Conservation (phyloP, 2,113 vertebrate genomes). For the Charina bottae region DNA sequence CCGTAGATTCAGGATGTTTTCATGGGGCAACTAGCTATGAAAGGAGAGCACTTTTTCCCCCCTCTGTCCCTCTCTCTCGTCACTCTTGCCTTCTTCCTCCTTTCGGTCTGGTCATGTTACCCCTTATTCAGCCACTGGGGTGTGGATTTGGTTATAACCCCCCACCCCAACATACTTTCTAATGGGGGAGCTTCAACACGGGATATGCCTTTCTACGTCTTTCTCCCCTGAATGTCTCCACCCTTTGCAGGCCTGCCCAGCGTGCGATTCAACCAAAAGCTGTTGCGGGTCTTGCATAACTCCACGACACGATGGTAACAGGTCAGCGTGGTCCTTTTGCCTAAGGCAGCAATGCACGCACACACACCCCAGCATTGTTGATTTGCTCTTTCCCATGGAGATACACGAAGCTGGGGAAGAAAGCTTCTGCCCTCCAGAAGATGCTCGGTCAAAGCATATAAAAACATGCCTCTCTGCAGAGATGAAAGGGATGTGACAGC, state of each 20-base stretch:
- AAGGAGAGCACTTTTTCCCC: not conserved
- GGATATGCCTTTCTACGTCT: not conserved
- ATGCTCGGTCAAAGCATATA: rapidly evolving
- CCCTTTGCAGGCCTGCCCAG: not conserved
- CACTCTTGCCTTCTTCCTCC: not conserved
- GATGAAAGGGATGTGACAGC: not conserved
- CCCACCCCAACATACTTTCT: no score
- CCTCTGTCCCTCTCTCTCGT: not conserved
- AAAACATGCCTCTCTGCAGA: not conserved
- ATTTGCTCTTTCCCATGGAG: not conserved
- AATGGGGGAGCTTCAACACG: no score
- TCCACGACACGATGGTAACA: not conserved
- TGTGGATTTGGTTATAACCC: not conserved
- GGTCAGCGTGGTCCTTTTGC: not conserved
- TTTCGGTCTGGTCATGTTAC: not conserved
- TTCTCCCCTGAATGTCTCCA: not conserved
- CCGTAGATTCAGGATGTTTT: not conserved
- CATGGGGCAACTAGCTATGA: not conserved
- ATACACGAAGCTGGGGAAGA: not conserved
- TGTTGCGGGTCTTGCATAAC: not conserved
- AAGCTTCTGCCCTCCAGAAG: not conserved
- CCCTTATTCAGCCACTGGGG: not conserved
- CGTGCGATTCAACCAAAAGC: not conserved
- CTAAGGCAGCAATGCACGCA: not conserved
- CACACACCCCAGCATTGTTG: not conserved